Base-by-base conservation (phyloP, 2,888 invertebrate genomes). In the Sthenelais limicola region DNA sequence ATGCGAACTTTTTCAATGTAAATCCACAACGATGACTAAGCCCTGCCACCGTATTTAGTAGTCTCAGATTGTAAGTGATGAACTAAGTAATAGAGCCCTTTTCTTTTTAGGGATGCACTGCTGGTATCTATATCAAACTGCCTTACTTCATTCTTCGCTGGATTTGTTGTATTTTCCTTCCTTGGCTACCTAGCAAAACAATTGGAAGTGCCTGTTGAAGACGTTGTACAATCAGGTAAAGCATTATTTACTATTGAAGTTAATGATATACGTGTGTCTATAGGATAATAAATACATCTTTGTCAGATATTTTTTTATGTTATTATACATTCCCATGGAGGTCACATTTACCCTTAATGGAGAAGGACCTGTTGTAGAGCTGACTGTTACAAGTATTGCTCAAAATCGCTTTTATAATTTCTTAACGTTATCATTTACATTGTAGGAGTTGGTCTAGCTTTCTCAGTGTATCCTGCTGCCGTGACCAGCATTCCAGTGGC, bases 91-190 rank as follows among this genome's bases (percentile, higher is more conserved):
- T 15, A 48, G 32, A 24, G 66, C 33, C 68, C 28, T 47, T n/a
- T 24, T 26, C 66, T 43, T 78, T 77, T 32, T 78, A 85, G 86
- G 71, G 86, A 87, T 71, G 76, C 86, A 0, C 56, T 87, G 26
- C 77, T 83, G 26, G 85, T 87, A 1, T 79, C 83, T 0, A 69
- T 86, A 32, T 83, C 83, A 5, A 86, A 87, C 78, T 83, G 85
- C 68, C 68, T 83, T 47, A 87, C 87, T 15, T 84, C 84, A 71
- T 81, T 87, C 68, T 87, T 86, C 74, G 86, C 87, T 21, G 87
- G 87, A 0, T 86, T 87, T 75, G 85, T 86, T 56, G 84, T 87
- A 67, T 87, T 87, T 77, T 85, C 85, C 38, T 86, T 83, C 77
- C 79, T 86, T 15, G 87, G 87, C 1, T 81, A 81, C 74, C 73